These are phyloP conservation scores for Clarias magur DNA, from an alignment of 2,113 vertebrate species.

Conservation along the genomic window DNA sequence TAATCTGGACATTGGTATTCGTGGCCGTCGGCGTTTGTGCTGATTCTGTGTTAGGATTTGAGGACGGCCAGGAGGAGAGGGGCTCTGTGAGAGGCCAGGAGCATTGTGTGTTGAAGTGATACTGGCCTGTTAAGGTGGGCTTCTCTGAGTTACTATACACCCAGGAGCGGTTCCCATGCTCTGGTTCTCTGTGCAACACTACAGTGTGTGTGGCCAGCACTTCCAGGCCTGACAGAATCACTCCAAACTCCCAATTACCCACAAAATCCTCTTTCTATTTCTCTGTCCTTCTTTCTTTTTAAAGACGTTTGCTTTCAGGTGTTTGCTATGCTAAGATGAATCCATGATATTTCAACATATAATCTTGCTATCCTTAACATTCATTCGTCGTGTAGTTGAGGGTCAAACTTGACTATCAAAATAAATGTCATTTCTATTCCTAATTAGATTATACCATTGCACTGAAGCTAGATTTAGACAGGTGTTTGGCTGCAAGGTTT, in stretches of 20 bases:
- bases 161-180: conserved; percentile 55
- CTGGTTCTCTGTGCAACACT: conserved; percentile 29
- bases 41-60: conserved; percentile 50
- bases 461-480: not conserved
- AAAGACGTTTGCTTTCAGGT: not conserved
- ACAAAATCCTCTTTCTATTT: conserved; percentile 28
- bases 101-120: conserved; percentile 46
- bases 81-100: conserved; percentile 43
- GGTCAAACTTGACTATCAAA: not conserved
- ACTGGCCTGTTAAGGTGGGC: conserved; percentile 48
- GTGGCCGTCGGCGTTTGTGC: conserved; percentile 31
- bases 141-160: conserved; percentile 48
- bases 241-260: conserved; percentile 43
- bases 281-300: conserved; percentile 11
- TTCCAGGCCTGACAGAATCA: conserved; percentile 44
- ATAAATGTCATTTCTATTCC: not conserved
- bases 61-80: conserved; percentile 39
- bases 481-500: not conserved
- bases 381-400: not conserved
- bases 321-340: conserved; percentile 1
- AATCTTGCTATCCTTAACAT: not conserved
- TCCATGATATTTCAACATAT: not conserved
- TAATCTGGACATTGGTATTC: conserved; percentile 60
- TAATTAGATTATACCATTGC: not conserved
- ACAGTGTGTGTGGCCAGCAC: conserved; percentile 48